phyloP scores from a whole-genome alignment of 2,888 invertebrate genomes.

The Pachycephus smyrnensis region DNA sequence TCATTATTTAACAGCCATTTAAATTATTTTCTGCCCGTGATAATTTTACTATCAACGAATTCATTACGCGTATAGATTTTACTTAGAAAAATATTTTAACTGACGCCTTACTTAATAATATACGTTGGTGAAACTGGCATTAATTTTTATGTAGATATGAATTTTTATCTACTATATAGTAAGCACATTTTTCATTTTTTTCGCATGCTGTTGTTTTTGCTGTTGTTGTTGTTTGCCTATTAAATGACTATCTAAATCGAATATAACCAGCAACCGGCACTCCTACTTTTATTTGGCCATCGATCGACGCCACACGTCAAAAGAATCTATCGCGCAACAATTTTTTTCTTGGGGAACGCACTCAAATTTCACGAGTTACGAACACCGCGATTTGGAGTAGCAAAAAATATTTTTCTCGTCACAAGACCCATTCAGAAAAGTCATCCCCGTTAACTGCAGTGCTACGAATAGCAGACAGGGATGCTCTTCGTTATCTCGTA shows the following conservation, averaged over 20 bases:
- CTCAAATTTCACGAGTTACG: background rate
- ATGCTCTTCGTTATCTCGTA: background rate
- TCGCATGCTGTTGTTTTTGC: background rate
- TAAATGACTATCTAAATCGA: slow-evolving; percentile 9
- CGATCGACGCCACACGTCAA: background rate
- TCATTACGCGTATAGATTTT: background rate
- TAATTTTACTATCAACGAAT: slow-evolving; percentile 7
- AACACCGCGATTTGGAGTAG: background rate
- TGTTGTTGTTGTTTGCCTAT: slow-evolving; percentile 1
- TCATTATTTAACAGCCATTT: slow-evolving; percentile 7
- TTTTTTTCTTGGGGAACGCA: background rate
- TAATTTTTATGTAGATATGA: slow-evolving; percentile 6
- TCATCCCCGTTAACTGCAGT: background rate
- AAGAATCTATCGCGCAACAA: background rate
- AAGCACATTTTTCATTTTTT: slow-evolving; percentile 6
- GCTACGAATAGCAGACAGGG: background rate
- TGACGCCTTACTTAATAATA: slow-evolving; percentile 7
- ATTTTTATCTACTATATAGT: background rate
- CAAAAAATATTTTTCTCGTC: background rate
- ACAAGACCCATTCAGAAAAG: background rate
- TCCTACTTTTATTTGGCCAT: background rate
- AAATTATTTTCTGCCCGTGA: slow-evolving; percentile 2
- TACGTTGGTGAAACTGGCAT: slow-evolving; percentile 8
- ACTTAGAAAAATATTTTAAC: slow-evolving; percentile 10
- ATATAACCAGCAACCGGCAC: background rate